A percentile compares a stretch with the other conserved stretches of the same genome.
Conservation (phyloP, 2,888 invertebrate species). For the Geotrupes spiniger region DNA sequence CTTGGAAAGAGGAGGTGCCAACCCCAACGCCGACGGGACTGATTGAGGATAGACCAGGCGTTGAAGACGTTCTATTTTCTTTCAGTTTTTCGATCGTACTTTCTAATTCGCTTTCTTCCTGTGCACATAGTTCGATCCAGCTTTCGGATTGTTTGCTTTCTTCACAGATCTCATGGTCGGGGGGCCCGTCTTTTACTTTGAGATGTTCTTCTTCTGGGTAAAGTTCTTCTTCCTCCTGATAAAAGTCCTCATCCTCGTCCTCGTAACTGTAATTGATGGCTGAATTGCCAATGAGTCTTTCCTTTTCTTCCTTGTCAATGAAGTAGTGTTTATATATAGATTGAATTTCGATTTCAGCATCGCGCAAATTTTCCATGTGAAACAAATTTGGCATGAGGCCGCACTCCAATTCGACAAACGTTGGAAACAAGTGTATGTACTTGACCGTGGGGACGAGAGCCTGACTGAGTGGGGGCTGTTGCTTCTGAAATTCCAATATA, state of each 20-base stretch:
- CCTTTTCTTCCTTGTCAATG: conserved; percentile 5
- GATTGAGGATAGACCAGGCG: no score
- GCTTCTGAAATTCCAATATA: conserved; percentile 25
- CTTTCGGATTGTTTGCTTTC: no score
- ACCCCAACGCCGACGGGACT: no score
- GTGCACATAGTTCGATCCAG: no score
- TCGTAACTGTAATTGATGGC: conserved; percentile 7
- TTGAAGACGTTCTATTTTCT: no score
- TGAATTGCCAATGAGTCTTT: neutral
- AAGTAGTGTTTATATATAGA: conserved; percentile 31
- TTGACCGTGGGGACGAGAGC: conserved; percentile 32
- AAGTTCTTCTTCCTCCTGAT: neutral
- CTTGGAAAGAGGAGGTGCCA: no score
- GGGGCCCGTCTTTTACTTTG: no score
- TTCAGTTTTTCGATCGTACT: no score
- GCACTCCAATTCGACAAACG: conserved; percentile 55
- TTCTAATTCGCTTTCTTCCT: no score
- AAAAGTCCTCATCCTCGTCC: neutral
- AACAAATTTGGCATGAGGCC: conserved; percentile 41
- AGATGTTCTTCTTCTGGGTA: no score
- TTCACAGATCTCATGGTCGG: no score
- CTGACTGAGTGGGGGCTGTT: conserved; percentile 32
- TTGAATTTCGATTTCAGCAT: conserved; percentile 23
- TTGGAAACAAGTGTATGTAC: conserved; percentile 54
- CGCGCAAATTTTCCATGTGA: conserved; percentile 33